Conservation (phyloP, 2,113 vertebrate species). For the Erythrocercus mccallii region DNA sequence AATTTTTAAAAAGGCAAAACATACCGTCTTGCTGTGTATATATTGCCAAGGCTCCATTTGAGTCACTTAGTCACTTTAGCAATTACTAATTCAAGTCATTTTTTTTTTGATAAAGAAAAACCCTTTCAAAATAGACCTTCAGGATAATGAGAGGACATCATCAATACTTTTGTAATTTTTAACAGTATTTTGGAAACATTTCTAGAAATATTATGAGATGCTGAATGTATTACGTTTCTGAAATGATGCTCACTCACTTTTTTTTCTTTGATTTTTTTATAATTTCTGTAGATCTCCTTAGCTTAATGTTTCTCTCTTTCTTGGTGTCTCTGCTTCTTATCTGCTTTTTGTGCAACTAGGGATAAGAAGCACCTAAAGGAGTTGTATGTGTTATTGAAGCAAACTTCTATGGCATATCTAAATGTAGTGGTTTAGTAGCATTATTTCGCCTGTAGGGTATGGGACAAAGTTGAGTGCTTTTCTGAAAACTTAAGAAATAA, state of each 20-base stretch:
- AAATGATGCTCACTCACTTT: not conserved
- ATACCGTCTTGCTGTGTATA: not conserved
- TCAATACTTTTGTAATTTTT: not conserved
- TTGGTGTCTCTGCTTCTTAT: not conserved
- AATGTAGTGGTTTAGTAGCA: not conserved
- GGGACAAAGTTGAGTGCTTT: not conserved
- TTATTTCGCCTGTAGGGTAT: not conserved
- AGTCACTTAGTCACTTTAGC: not conserved
- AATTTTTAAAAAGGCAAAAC: not conserved
- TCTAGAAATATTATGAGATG: not conserved
- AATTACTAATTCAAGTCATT: not conserved
- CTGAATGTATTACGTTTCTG: not conserved
- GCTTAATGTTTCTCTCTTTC: accelerated
- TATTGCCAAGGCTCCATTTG: not conserved
- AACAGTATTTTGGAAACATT: not conserved
- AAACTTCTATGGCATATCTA: not conserved
- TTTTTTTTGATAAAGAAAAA: not conserved
- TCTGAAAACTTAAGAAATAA: not conserved
- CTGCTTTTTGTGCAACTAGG: not conserved
- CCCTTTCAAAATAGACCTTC: not conserved
- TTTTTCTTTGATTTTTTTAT: not conserved
- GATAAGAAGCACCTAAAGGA: not conserved
- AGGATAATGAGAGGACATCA: not conserved
- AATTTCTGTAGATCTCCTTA: not conserved
- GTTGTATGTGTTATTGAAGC: not conserved